Evolutionary conservation across 2,113 vertebrate species (phyloP).

Genomic region (Ophiodon elongatus): DNA sequence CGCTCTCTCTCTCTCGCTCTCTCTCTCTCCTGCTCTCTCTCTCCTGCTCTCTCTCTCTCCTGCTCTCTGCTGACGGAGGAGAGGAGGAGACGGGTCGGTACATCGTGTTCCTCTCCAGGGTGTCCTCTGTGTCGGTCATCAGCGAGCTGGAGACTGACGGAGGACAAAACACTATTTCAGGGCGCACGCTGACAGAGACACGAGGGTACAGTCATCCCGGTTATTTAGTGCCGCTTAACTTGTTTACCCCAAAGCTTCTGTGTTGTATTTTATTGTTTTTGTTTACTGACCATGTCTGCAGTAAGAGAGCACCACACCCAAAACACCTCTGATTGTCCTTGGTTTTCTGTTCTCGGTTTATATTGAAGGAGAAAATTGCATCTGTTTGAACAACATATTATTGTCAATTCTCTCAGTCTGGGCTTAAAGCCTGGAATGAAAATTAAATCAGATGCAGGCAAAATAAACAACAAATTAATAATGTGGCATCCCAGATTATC

Average conservation of each 20-base stretch:
- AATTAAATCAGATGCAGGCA: background rate
- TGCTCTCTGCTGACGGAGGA: constrained; percentile 22
- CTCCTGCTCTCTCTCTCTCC: too few species aligned
- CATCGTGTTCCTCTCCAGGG: constrained; percentile 31
- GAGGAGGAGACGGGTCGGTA: background rate
- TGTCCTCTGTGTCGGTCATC: constrained; percentile 20
- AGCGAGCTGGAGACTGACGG: background rate
- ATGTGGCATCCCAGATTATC: background rate
- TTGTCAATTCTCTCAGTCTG: background rate
- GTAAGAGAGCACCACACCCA: background rate
- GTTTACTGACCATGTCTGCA: background rate
- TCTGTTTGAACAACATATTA: background rate
- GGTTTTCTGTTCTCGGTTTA: background rate
- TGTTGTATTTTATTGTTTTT: background rate
- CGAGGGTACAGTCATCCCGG: constrained; percentile 18
- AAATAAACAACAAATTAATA: constrained; percentile 3
- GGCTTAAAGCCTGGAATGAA: constrained; percentile 19
- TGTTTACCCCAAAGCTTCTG: constrained; percentile 4
- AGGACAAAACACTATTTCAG: constrained; percentile 16
- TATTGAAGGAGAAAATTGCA: background rate
- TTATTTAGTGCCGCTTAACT: background rate
- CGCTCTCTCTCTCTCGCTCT: too few species aligned
- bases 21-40: too few species aligned
- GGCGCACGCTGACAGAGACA: background rate
- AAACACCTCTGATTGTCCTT: background rate